A percentile compares a stretch with the other conserved stretches of the same genome.
These are phyloP conservation scores for Anarhynchus alexandrinus DNA, from an alignment of 2,113 vertebrate genomes.

Conservation along the genomic window DNA sequence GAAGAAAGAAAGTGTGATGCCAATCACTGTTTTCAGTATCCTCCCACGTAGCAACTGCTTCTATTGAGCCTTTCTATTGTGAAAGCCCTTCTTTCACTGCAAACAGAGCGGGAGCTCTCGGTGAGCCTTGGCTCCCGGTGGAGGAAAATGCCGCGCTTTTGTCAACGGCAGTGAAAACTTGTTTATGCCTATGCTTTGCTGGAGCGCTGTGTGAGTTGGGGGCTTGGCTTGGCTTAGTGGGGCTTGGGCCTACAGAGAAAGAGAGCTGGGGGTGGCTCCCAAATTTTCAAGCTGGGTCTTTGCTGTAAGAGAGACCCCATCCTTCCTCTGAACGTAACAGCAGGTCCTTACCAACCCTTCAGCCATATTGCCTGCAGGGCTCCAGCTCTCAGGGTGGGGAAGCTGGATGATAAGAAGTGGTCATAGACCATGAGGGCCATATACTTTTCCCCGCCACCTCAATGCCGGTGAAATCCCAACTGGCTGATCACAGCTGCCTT, in stretches of 20 bases:
- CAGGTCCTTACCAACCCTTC: not conserved
- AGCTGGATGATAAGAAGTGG: not conserved
- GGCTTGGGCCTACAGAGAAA: not conserved
- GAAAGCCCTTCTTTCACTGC: conserved; percentile 52
- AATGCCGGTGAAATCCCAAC: fast-evolving
- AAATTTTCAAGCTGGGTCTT: not conserved
- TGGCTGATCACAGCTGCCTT: not conserved
- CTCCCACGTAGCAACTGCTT: conserved; percentile 64
- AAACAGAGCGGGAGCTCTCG: conserved; percentile 24
- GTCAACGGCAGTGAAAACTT: not conserved
- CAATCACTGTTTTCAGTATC: conserved; percentile 66
- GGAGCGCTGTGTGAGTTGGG: fast-evolving
- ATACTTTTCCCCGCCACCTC: not conserved
- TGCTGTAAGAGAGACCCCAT: not conserved
- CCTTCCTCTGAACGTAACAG: not conserved
- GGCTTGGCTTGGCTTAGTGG: not conserved
- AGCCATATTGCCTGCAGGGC: not conserved
- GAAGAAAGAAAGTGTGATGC: conserved; percentile 44
- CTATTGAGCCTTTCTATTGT: conserved; percentile 66
- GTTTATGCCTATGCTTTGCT: conserved; percentile 9
- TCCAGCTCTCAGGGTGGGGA: not conserved
- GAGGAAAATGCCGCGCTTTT: conserved; percentile 7
- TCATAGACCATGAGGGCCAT: fast-evolving
- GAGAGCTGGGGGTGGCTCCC: not conserved
- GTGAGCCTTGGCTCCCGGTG: not conserved